Base-by-base conservation (phyloP, 1,140 invertebrate genomes). In the Cephus cinctus region DNA sequence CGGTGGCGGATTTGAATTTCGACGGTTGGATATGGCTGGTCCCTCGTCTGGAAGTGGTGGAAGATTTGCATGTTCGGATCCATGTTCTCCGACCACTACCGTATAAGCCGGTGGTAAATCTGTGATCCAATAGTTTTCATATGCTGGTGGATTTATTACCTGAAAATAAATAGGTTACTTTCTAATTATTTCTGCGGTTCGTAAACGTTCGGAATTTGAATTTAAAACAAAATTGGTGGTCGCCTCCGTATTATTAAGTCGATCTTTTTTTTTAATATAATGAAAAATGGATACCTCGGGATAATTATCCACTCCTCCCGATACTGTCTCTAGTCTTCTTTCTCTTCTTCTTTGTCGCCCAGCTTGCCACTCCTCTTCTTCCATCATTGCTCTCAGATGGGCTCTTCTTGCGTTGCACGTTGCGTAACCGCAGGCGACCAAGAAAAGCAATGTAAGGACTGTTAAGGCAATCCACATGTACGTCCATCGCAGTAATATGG, bases 391-490 rank as follows among this genome's bases (percentile, higher is more conserved):
- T 25, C 27, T 38, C 40, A 12, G 54, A 44, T 23, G 46, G 34
- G 27, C 20, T 20, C 47, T 54, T 4, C 56, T 52, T 9, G 58
- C 47, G 20, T 53, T 59, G 50, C 56, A 66, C 3, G 64, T 55
- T 14, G 60, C 55, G 12, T 65, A 68, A 16, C 57, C 62, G 36
- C 67, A 70, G 9, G 57, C 57, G 12, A 65, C 40, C n/a, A 70
- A 34, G 32, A 68, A 68, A 12, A 70, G 47, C 30, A 68, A 35
- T 27, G 67, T 68, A 23, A 70, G n/a, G 35, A 67, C 44, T 16
- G 56, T 56, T 31, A 70, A 45, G 5, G 63, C 63, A 22, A 70
- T 57, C 65, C 65, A 68, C 64, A 67, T 65, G 31, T 70, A 63
- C 23, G 62, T 63, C 67, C 64, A 67, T n/a, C 58, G 52, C 9